Evolutionary conservation across 2,113 vertebrate genomes (phyloP).

Genomic region (Tenebrosternarchus preto): DNA sequence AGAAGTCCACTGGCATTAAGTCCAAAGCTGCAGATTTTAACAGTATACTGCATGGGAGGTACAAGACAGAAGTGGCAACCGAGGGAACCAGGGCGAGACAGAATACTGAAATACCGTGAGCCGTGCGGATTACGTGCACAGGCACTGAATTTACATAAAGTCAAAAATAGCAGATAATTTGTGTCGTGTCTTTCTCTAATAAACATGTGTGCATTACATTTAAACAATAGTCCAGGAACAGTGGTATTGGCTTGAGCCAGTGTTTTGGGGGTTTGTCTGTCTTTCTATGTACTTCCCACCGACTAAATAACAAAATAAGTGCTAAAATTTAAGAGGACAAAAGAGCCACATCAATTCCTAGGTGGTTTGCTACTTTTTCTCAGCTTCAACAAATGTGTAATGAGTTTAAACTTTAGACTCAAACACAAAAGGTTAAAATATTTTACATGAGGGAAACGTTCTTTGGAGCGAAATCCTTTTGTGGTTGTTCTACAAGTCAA

Average conservation of each 20-base stretch:
- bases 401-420: constrained; percentile 10
- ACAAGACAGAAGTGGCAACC: not conserved
- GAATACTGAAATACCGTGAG: constrained; percentile 7
- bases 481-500: not conserved
- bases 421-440: not conserved
- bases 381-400: not conserved
- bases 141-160: not conserved
- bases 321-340: not conserved
- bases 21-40: not conserved
- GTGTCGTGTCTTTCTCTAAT: not conserved
- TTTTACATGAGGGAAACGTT: not conserved
- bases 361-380: not conserved
- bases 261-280: no score
- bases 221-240: no score
- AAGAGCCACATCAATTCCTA: not conserved
- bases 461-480: constrained; percentile 16
- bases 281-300: no score
- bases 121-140: not conserved
- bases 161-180: not conserved
- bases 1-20: constrained; percentile 23
- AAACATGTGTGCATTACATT: no score
- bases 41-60: not conserved
- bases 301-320: not conserved
- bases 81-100: not conserved
- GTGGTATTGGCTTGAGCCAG: no score